A percentile compares a stretch with the other conserved stretches of the same genome.
Evolutionary conservation across 2,888 invertebrate genomes (phyloP).

Genomic region (Drosophila helvetica): DNA sequence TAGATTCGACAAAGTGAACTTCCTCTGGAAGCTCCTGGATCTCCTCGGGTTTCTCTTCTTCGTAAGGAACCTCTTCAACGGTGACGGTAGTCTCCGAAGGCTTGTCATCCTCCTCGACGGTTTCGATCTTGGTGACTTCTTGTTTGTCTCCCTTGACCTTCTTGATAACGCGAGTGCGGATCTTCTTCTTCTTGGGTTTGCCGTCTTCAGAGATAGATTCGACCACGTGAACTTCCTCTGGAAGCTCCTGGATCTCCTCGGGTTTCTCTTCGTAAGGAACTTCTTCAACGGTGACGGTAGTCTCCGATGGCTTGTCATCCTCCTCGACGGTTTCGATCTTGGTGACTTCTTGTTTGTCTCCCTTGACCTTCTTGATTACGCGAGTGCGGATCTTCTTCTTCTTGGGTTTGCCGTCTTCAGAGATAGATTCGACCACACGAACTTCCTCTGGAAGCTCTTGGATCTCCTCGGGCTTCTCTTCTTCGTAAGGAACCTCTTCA

Average conservation of each 20-base stretch:
- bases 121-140: slow-evolving; percentile 4
- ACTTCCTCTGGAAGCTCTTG: not conserved
- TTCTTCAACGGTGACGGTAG: slow-evolving; percentile 28
- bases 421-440: slow-evolving; percentile 10
- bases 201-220: no score
- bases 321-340: slow-evolving; percentile 36
- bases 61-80: slow-evolving; percentile 13
- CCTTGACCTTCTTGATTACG: slow-evolving; percentile 33
- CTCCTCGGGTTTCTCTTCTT: slow-evolving; percentile 8
- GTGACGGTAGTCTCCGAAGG: slow-evolving; percentile 13
- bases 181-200: no score
- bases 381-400: slow-evolving; percentile 34
- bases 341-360: slow-evolving; percentile 32
- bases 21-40: slow-evolving; percentile 26
- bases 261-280: slow-evolving; percentile 6
- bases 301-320: slow-evolving; percentile 25
- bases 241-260: no score
- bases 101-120: slow-evolving; percentile 28
- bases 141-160: no score
- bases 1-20: slow-evolving; percentile 12
- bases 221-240: no score
- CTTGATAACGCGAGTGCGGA: no score
- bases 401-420: slow-evolving; percentile 28
- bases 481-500: slow-evolving; percentile 19
- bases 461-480: slow-evolving; percentile 20